Conservation (phyloP, 2,797 vertebrate species). For the Tadarida brasiliensis region DNA sequence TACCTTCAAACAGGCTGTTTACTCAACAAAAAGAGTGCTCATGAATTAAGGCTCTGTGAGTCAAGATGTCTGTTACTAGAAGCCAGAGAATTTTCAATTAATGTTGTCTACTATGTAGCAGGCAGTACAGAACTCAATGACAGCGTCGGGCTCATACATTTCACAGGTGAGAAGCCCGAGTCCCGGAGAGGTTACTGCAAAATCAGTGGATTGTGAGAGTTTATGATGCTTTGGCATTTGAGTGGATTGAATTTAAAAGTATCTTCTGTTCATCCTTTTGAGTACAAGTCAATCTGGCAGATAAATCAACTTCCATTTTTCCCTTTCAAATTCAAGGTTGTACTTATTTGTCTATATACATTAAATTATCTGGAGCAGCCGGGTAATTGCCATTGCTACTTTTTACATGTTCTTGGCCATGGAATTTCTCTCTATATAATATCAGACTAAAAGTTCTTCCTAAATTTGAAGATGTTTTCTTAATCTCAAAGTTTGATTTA, state of each 20-base stretch:
- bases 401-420: background rate
- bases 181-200: background rate
- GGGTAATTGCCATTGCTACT: background rate
- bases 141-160: background rate
- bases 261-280: background rate
- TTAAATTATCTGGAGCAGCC: background rate
- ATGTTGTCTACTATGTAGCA: background rate
- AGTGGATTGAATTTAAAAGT: background rate
- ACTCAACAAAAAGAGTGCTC: background rate
- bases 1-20: background rate
- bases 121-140: background rate
- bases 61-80: constrained; percentile 19
- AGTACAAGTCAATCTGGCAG: background rate
- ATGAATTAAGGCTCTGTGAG: background rate
- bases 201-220: background rate
- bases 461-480: constrained; percentile 30
- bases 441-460: background rate
- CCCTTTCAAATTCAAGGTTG: background rate
- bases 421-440: background rate
- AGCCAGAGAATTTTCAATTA: background rate
- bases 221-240: background rate
- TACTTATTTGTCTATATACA: background rate
- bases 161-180: background rate
- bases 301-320: background rate
- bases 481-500: constrained; percentile 19